These are phyloP conservation scores for Cuculus canorus DNA, from an alignment of 2,797 vertebrate genomes.

Conservation along the genomic window DNA sequence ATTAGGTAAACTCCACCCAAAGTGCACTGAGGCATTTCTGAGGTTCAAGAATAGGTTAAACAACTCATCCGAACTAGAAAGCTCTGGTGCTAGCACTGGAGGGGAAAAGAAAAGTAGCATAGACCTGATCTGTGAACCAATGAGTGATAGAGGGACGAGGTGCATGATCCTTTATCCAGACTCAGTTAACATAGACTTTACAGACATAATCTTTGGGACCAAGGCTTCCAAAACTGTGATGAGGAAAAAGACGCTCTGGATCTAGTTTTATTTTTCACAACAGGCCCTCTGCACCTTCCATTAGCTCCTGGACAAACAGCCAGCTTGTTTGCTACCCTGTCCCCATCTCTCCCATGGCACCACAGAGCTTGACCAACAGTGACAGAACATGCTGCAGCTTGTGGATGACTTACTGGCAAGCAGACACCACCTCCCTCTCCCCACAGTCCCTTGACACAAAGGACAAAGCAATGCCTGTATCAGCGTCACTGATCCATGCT, in stretches of 20 bases:
- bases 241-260: not conserved
- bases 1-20: not conserved
- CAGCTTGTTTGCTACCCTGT: not conserved
- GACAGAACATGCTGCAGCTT: not conserved
- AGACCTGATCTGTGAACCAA: not conserved
- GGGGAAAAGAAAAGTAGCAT: not conserved
- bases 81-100: not conserved
- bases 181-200: not conserved
- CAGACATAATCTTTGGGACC: not conserved
- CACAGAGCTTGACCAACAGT: not conserved
- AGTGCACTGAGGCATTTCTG: not conserved
- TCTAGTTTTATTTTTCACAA: not conserved
- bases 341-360: not conserved
- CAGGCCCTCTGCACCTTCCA: not conserved
- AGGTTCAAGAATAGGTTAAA: not conserved
- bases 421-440: not conserved
- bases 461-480: slow-evolving; percentile 51
- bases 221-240: not conserved
- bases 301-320: not conserved
- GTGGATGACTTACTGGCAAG: not conserved
- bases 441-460: not conserved
- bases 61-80: not conserved
- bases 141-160: not conserved
- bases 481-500: not conserved
- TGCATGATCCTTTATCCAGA: not conserved